phyloP scores from a whole-genome alignment of 2,113 vertebrate genomes.

The Smithornis capensis region DNA sequence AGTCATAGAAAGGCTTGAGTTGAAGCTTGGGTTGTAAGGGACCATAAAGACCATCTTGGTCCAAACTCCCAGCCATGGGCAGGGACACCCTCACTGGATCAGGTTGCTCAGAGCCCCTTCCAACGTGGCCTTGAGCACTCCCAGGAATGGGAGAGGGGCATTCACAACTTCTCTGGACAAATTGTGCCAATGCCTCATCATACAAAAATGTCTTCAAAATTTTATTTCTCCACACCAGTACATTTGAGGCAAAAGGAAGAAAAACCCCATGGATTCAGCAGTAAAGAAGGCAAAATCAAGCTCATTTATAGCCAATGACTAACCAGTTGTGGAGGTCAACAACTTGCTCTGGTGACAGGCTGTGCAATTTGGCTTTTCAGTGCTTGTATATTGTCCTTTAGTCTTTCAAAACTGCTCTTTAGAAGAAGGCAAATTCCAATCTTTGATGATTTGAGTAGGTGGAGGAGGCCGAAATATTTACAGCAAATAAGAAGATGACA shows the following conservation, averaged over 20 bases:
- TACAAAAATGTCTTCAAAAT: too few relatives aligned
- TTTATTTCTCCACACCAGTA: neutral
- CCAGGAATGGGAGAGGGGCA: too few relatives aligned
- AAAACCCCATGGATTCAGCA: accelerated
- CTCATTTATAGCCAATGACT: neutral
- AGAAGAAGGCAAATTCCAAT: neutral
- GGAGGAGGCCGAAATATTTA: neutral
- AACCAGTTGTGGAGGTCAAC: neutral
- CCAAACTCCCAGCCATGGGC: too few relatives aligned
- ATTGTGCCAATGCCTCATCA: too few relatives aligned
- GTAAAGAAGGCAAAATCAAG: neutral
- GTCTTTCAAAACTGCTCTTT: neutral
- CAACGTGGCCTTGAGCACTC: too few relatives aligned
- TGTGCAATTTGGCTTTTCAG: neutral
- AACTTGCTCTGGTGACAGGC: neutral
- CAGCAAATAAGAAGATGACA: neutral
- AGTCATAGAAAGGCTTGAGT: too few relatives aligned
- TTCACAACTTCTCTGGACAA: too few relatives aligned
- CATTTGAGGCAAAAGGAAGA: neutral
- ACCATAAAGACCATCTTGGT: too few relatives aligned
- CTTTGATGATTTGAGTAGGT: accelerated
- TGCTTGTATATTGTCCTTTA: neutral
- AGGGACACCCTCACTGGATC: too few relatives aligned
- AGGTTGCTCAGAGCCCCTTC: too few relatives aligned
- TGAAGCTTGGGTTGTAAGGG: too few relatives aligned